These are phyloP conservation scores for Drosophila fuyamai DNA, from an alignment of 1,140 invertebrate genomes.

Conservation along the genomic window DNA sequence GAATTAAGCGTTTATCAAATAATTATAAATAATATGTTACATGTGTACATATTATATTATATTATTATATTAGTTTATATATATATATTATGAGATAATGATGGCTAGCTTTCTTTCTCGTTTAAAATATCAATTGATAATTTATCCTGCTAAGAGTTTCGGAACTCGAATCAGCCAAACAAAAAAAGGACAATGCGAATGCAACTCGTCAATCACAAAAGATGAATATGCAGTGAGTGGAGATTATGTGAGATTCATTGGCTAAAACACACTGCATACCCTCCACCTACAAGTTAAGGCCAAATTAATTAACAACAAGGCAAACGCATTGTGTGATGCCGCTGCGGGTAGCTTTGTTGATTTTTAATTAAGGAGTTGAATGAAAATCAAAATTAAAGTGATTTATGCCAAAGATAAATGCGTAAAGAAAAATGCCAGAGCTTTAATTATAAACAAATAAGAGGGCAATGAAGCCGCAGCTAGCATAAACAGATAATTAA, in stretches of 20 bases:
- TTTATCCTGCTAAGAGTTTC: not conserved
- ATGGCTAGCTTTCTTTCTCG: no score
- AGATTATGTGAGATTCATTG: constrained; percentile 56
- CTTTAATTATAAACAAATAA: constrained; percentile 81
- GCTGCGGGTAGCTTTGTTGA: constrained; percentile 49
- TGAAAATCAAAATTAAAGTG: constrained; percentile 63
- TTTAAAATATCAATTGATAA: not conserved
- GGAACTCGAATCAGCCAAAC: constrained; percentile 9
- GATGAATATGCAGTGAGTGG: constrained; percentile 3
- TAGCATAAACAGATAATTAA: constrained; percentile 79
- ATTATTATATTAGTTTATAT: no score
- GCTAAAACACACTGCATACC: constrained; percentile 53
- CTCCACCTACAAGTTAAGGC: constrained; percentile 44
- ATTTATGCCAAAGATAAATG: constrained; percentile 52
- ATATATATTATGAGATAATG: no score
- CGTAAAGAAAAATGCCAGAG: constrained; percentile 28
- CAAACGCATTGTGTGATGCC: constrained; percentile 26
- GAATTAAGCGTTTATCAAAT: no score
- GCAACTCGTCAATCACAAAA: constrained; percentile 8
- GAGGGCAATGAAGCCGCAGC: constrained; percentile 50
- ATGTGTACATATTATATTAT: no score
- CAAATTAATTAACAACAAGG: constrained; percentile 78
- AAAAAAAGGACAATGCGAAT: constrained; percentile 29
- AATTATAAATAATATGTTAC: no score
- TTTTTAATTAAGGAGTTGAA: constrained; percentile 77